phyloP scores from a whole-genome alignment of 2,113 vertebrate genomes.

The Nothoprocta perdicaria region DNA sequence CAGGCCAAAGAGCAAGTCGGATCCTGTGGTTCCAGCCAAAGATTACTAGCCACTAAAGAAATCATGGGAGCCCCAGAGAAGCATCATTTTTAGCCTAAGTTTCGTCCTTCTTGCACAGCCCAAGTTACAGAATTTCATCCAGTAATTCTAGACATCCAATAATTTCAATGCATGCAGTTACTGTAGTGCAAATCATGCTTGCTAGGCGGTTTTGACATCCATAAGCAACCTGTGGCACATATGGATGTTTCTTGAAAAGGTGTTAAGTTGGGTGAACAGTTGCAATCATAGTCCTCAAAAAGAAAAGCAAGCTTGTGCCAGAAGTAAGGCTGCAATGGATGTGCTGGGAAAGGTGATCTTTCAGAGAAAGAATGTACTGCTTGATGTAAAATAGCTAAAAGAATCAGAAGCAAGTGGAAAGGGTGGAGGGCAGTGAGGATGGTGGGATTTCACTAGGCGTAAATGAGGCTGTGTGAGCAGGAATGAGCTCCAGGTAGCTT shows the following conservation, averaged over 20 bases:
- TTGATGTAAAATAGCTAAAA: neutral
- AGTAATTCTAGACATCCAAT: neutral
- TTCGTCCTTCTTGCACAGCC: neutral
- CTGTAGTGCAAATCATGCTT: neutral
- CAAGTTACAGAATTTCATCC: neutral
- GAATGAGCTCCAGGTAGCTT: neutral
- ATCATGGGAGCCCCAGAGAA: neutral
- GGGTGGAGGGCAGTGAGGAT: neutral
- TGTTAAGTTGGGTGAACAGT: neutral
- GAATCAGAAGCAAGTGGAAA: neutral
- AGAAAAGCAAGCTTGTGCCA: neutral
- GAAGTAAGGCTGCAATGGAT: neutral
- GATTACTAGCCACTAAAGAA: neutral
- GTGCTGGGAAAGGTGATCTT: neutral
- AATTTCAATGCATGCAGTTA: neutral
- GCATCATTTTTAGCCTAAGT: neutral
- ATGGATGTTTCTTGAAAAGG: neutral
- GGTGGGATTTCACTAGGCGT: neutral
- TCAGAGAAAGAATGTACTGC: neutral
- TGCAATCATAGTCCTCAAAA: accelerated
- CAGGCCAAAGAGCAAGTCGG: neutral
- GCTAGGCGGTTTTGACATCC: neutral
- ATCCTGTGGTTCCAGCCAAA: neutral
- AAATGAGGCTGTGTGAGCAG: neutral
- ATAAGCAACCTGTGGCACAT: neutral